Evolutionary conservation across 2,113 vertebrate species (phyloP).

Genomic region (Pituophis catenifer): DNA sequence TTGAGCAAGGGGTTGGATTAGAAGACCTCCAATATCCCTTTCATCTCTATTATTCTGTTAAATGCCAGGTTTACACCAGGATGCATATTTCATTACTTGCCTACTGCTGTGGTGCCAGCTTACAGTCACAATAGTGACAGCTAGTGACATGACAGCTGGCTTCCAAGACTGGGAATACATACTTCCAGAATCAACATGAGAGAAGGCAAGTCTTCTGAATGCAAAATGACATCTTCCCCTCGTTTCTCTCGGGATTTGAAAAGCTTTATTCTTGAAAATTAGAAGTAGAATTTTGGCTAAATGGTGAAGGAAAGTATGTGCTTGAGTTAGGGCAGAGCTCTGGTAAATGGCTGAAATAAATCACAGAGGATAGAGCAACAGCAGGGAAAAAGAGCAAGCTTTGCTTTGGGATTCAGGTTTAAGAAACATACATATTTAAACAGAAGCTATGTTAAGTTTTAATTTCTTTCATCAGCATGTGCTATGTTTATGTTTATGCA

Average conservation of each 20-base stretch:
- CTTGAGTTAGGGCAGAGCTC: neutral
- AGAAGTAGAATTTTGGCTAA: neutral
- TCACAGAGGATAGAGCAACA: neutral
- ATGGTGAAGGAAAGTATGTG: neutral
- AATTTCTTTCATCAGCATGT: no score
- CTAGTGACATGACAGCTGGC: neutral
- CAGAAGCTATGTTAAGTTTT: no score
- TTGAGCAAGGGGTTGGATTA: no score
- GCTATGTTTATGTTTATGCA: no score
- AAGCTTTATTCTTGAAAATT: neutral
- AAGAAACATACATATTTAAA: no score
- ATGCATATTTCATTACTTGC: neutral
- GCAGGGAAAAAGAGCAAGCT: no score
- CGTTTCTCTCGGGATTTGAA: neutral
- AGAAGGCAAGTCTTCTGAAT: no score
- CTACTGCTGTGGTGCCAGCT: neutral
- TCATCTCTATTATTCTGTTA: no score
- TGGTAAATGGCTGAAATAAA: neutral
- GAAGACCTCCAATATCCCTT: no score
- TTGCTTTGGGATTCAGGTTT: no score
- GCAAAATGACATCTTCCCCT: neutral
- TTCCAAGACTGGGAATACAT: neutral
- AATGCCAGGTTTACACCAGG: neutral
- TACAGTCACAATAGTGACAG: neutral
- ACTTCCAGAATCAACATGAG: neutral